Evolutionary conservation across 2,797 vertebrate genomes (phyloP).

Genomic region (Cuculus canorus): DNA sequence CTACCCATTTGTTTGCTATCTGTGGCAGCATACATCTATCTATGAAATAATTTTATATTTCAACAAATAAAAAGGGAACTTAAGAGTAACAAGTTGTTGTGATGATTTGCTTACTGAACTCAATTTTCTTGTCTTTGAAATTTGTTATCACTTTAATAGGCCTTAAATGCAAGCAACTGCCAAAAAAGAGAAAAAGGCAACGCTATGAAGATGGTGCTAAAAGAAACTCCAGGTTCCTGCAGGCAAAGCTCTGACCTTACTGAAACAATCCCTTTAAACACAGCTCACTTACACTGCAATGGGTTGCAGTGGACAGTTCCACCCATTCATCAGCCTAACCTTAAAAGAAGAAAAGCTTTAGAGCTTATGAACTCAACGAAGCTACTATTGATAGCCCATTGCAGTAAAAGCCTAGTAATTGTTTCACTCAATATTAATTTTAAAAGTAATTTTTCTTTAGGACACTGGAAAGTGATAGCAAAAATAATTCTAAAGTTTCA

Average conservation of each 20-base stretch:
- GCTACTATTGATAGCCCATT: not conserved
- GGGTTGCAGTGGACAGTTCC: not conserved
- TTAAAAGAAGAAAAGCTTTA: not conserved
- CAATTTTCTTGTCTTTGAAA: not conserved
- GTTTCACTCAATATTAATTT: not conserved
- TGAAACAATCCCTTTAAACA: not conserved
- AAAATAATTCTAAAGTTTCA: not conserved
- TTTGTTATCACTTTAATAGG: not conserved
- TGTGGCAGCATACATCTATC: not conserved
- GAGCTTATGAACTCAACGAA: not conserved
- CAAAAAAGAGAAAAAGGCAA: not conserved
- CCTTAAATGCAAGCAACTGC: not conserved
- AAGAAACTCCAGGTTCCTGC: not conserved
- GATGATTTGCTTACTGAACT: not conserved
- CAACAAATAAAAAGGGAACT: slow-evolving; percentile 18
- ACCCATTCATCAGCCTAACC: not conserved
- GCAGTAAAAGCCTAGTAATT: not conserved
- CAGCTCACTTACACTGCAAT: not conserved
- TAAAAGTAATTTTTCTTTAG: not conserved
- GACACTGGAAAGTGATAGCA: not conserved
- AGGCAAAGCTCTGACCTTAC: not conserved
- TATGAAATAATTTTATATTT: not conserved
- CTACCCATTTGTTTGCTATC: not conserved
- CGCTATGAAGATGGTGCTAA: not conserved
- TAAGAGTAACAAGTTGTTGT: not conserved